A percentile compares a stretch with the other conserved stretches of the same genome.
Evolutionary conservation across 2,888 invertebrate species (phyloP).

Genomic region (Hirtodrosophila cameraria): DNA sequence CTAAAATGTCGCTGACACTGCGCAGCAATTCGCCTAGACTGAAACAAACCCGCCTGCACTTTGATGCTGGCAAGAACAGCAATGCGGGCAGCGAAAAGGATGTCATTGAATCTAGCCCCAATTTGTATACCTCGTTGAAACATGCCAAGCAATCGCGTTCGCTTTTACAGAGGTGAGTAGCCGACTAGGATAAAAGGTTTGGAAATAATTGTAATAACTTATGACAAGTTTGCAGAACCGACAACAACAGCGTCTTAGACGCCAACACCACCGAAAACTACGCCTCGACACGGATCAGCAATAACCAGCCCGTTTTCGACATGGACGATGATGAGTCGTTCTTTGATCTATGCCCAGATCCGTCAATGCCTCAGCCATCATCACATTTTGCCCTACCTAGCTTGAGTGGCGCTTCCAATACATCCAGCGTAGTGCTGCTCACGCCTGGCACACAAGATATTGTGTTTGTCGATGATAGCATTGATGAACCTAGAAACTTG

Average conservation of each 20-base stretch:
- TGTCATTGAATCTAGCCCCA: constrained; percentile 78
- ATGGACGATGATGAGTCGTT: constrained; percentile 57
- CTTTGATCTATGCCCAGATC: constrained; percentile 38
- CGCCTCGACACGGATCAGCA: constrained; percentile 1
- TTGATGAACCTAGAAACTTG: constrained; percentile 34
- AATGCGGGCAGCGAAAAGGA: constrained; percentile 57
- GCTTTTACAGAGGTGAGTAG: constrained; percentile 64
- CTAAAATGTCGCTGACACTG: constrained; percentile 61
- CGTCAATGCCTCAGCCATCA: constrained; percentile 6
- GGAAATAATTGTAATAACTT: constrained; percentile 26
- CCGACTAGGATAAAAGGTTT: neutral
- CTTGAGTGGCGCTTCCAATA: constrained; percentile 35
- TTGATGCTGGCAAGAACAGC: constrained; percentile 36
- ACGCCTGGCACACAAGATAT: constrained; percentile 81
- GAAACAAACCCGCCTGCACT: constrained; percentile 72
- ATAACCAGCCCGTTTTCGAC: constrained; percentile 45
- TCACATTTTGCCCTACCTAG: constrained; percentile 18
- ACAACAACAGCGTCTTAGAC: constrained; percentile 45
- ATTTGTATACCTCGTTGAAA: constrained; percentile 48
- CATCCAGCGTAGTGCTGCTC: constrained; percentile 75
- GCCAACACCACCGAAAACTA: constrained; percentile 17
- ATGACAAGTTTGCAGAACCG: constrained; percentile 71
- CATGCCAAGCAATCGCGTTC: constrained; percentile 59
- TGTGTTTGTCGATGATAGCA: constrained; percentile 79
- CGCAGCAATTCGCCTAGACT: constrained; percentile 51